Conservation (phyloP, 2,797 vertebrate genomes). For the Ciconia nigra region DNA sequence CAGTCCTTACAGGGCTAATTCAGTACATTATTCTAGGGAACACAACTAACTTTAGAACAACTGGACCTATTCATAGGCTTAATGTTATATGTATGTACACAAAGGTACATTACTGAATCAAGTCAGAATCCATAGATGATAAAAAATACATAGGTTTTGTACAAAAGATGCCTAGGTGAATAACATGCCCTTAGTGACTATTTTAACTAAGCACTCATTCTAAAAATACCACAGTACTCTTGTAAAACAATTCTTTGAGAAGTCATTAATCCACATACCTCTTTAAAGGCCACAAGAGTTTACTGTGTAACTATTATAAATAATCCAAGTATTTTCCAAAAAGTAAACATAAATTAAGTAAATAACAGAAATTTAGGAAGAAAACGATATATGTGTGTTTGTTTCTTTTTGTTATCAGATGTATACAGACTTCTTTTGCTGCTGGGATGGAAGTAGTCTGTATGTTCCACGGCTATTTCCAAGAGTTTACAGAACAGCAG, state of each 20-base stretch:
- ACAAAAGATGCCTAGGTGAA: background rate
- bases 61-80: background rate
- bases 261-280: background rate
- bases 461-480: background rate
- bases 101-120: background rate
- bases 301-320: background rate
- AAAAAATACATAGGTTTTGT: background rate
- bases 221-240: background rate
- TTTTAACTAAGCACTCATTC: conserved; percentile 5
- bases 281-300: background rate
- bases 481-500: background rate
- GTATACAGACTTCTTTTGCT: background rate
- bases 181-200: background rate
- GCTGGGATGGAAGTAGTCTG: background rate
- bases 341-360: background rate
- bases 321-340: background rate
- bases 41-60: background rate
- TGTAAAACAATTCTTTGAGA: conserved; percentile 24
- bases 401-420: background rate
- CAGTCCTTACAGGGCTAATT: conserved; percentile 8
- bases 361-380: background rate
- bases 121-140: background rate
- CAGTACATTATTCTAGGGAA: background rate
- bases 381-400: background rate
- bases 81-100: background rate